Percentiles rank a stretch among this genome's conserved stretches.
Conservation (phyloP, 2,797 vertebrate genomes). For the Diglossa cyanea region DNA sequence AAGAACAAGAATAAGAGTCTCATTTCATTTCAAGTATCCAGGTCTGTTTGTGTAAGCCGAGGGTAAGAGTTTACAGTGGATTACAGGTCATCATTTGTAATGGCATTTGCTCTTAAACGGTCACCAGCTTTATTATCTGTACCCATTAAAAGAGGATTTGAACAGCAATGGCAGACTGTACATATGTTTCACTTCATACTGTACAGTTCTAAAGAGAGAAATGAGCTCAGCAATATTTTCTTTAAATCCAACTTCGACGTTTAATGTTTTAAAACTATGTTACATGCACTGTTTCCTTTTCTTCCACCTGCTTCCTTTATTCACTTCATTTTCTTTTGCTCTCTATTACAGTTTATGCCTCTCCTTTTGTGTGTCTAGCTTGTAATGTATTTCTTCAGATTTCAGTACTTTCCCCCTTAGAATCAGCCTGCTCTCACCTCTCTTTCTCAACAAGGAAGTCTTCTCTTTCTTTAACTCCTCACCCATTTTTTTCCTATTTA, state of each 20-base stretch:
- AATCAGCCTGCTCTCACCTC: constrained; percentile 10
- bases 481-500: constrained; percentile 10
- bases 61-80: constrained; percentile 24
- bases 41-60: neutral
- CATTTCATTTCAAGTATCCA: neutral
- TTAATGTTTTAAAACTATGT: constrained; percentile 2
- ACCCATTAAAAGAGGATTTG: constrained; percentile 7
- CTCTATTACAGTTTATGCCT: neutral
- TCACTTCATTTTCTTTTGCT: neutral
- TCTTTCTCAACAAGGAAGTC: constrained; percentile 21
- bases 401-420: neutral
- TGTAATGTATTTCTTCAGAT: constrained; percentile 25
- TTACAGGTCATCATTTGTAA: constrained; percentile 36
- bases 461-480: constrained; percentile 16
- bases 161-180: constrained; percentile 35
- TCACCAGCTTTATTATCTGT: constrained; percentile 41
- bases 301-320: neutral
- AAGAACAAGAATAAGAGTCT: neutral
- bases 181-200: constrained; percentile 26
- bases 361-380: constrained; percentile 8
- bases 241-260: neutral
- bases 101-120: constrained; percentile 14
- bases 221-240: neutral
- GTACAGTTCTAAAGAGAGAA: neutral
- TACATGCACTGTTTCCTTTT: neutral